Percentiles rank a stretch among this genome's conserved stretches.
phyloP scores from a whole-genome alignment of 2,797 vertebrate species.

The Iguana delicatissima region DNA sequence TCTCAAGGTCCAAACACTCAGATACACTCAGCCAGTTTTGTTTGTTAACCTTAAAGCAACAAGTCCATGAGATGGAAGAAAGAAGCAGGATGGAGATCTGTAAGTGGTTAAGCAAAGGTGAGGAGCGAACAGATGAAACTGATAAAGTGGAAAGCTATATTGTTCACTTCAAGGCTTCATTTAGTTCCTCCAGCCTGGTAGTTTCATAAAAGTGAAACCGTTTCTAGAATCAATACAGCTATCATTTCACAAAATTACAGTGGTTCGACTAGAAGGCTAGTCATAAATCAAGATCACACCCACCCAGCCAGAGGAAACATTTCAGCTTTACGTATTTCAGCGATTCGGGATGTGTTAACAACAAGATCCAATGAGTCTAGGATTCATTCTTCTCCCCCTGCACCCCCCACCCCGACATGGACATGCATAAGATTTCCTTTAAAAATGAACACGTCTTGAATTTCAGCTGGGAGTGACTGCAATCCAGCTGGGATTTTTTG shows the following conservation, averaged over 20 bases:
- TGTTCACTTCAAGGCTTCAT: conserved; percentile 79
- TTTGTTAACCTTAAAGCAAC: conserved; percentile 50
- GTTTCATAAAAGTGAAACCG: conserved; percentile 85
- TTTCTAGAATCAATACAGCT: conserved; percentile 88
- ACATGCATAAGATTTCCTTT: conserved; percentile 15
- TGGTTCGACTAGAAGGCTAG: conserved; percentile 82
- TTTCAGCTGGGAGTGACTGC: background rate
- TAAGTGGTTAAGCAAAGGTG: conserved; percentile 57
- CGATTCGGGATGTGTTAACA: conserved; percentile 36
- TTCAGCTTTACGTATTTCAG: conserved; percentile 48
- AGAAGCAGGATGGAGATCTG: conserved; percentile 56
- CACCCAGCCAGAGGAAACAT: conserved; percentile 67
- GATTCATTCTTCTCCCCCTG: background rate
- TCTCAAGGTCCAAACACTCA: conserved; percentile 34
- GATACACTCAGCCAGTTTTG: conserved; percentile 28
- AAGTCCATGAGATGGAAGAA: conserved; percentile 46
- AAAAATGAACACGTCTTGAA: conserved; percentile 3
- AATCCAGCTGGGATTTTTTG: background rate
- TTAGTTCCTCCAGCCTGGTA: conserved; percentile 82
- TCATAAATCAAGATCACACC: conserved; percentile 81
- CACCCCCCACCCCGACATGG: background rate
- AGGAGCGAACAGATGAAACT: conserved; percentile 68
- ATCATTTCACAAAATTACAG: conserved; percentile 89
- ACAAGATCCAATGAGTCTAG: conserved; percentile 28
- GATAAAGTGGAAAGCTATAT: conserved; percentile 80